Conservation (phyloP, 2,113 vertebrate genomes). For the Reinhardtius hippoglossoides region DNA sequence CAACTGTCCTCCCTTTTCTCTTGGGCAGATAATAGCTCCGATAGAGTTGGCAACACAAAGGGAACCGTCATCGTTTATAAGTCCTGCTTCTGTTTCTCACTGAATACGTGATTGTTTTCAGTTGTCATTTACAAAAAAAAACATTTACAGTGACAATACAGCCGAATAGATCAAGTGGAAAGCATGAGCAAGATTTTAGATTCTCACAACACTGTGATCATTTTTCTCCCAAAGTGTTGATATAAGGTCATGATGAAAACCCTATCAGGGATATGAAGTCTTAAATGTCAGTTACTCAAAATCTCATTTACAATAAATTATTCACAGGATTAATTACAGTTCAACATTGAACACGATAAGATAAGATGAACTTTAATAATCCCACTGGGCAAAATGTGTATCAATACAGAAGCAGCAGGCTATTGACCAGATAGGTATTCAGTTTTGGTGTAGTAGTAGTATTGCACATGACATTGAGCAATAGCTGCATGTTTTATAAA, state of each 20-base stretch:
- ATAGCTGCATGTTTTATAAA: no score
- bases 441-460: no score
- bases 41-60: background rate
- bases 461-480: no score
- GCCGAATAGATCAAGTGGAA: background rate
- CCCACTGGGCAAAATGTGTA: no score
- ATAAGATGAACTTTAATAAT: no score
- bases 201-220: background rate
- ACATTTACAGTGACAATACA: constrained; percentile 1
- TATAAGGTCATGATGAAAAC: background rate
- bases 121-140: background rate
- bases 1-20: constrained; percentile 32
- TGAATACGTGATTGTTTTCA: constrained; percentile 13
- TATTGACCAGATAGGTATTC: no score
- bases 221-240: no score
- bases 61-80: background rate
- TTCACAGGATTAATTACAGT: no score
- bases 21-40: constrained; percentile 15
- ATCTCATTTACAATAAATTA: background rate
- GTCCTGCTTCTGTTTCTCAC: background rate
- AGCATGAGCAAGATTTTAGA: background rate
- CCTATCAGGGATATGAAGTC: background rate
- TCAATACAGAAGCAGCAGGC: no score
- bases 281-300: no score
- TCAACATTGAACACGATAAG: no score